Base-by-base conservation (phyloP, 2,797 vertebrate genomes). In the Sebastolobus alascanus region DNA sequence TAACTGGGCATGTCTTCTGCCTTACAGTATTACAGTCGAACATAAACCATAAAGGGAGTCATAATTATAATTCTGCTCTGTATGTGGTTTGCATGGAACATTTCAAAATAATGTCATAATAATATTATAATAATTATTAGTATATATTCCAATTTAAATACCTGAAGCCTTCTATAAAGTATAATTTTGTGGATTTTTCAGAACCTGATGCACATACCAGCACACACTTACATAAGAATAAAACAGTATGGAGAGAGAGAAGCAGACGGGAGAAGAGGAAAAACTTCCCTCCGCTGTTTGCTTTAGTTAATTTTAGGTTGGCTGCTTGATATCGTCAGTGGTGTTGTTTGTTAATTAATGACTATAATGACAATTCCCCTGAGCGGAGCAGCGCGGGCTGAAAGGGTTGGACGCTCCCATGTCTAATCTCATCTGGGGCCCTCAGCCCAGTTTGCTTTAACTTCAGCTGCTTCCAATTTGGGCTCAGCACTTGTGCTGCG, bases 381-480 rank as follows among this genome's bases (percentile, higher is more conserved):
- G 80, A 86, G 85, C 16, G 3, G 25, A 80, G 78, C 75, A 67
- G 79, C 5, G 13, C 58, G 66, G 46, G 59, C 75, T 80, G 59
- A 84, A 27, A 46, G 22, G 52, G 43, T 75, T 75, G 80, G 79
- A 85, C 29, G 59, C 85, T 87, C 73, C 78, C 75, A 43, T 64
- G 82, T 82, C 80, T 86, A 84, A 90, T 88, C 87, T 86, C 75
- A 78, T 91, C 81, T 83, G 81, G 73, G 82, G 75, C 81, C 72
- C 68, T 80, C 50, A 58, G 77, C 70, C 87, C 73, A 55, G 76
- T 83, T 91, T 16, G 29, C 43, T 71, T 89, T 68, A 67, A 84
- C 89, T 73, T 92, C 92, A 93, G 90, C 92, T 92, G 93, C 88
- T 94, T 93, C 87, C 87, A 92, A 90, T 94, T 93, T 90, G 38